Evolutionary conservation across 2,113 vertebrate genomes (phyloP), one percentile per base, ranked within the genome.

Genomic region (Pseudolaguvia tuberculata): DNA sequence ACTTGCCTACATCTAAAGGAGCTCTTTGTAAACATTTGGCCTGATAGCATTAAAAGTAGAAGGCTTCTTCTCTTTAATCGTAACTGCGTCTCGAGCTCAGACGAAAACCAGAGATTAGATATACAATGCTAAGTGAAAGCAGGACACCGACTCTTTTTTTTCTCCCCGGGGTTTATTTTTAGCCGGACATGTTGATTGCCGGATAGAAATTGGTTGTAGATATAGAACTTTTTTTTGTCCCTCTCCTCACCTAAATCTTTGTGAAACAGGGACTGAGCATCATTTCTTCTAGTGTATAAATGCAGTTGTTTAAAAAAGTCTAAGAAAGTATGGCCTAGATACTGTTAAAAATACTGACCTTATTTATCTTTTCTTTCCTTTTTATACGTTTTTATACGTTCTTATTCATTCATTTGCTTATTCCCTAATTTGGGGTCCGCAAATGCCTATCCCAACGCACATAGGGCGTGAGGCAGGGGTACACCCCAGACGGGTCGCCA

Each of bases 1-100:
- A 78, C 81, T 82, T 71, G 74, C 69, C 72, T 73, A 81, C 69
- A 79, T 80, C 80, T 81, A 73, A 67, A 83, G 78, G 21, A 62
- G 77, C 80, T 82, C 82, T 89, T 86, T 86, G 85, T 87, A 87
- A 88, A 90, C 86, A 87, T 86, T 87, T 79, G 80, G 85, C 82
- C 85, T 78, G 87, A 87, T 88, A 86, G 84, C 83, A 86, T 83
- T 82, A 83, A 82, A 83, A 84, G 87, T 88, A 87, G 87, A 88
- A 87, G 82, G 80, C 85, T 83, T 82, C 62, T 59, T 56, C 74
- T 3, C 66, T 86, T 89, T 90, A 73, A 89, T 90, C 86, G 85
- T 72, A 66, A 82, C 74, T 84, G 79, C 51, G 58, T 79, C 82
- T 53, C 10, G 73, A 76, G 81, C 39, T 84, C 58, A n/a, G 57